phyloP scores from a whole-genome alignment of 2,113 vertebrate species.

The Ceyx margarethae region DNA sequence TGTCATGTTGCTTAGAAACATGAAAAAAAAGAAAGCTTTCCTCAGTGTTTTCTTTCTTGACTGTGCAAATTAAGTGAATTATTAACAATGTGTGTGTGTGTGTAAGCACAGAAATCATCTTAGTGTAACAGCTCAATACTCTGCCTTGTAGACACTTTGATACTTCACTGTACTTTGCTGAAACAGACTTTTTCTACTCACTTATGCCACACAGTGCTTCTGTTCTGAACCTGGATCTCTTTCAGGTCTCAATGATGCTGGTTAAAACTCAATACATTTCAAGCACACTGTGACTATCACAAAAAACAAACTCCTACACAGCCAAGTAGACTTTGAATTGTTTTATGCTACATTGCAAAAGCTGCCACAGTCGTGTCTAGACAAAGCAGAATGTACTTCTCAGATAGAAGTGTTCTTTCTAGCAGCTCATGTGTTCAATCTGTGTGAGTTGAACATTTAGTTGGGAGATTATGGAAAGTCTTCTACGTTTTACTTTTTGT shows the following conservation, averaged over 20 bases:
- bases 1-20: conserved; percentile 21
- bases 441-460: background rate
- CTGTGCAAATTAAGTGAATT: background rate
- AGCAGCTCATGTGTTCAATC: conserved; percentile 38
- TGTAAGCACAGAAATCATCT: background rate
- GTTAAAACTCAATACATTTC: conserved; percentile 32
- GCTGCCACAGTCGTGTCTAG: background rate
- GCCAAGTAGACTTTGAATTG: background rate
- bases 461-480: conserved; percentile 14
- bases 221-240: conserved; percentile 29
- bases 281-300: conserved; percentile 58
- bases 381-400: conserved; percentile 35
- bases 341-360: conserved; percentile 2
- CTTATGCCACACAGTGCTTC: conserved; percentile 7
- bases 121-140: background rate
- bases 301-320: background rate
- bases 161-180: conserved; percentile 7
- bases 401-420: conserved; percentile 33
- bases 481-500: conserved; percentile 39
- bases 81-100: background rate
- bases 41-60: conserved; percentile 12
- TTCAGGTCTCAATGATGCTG: conserved; percentile 40
- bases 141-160: conserved; percentile 15
- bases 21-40: background rate
- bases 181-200: conserved; percentile 31